These are phyloP conservation scores for Zootoca vivipara DNA, from an alignment of 2,113 vertebrate species.

Conservation along the genomic window DNA sequence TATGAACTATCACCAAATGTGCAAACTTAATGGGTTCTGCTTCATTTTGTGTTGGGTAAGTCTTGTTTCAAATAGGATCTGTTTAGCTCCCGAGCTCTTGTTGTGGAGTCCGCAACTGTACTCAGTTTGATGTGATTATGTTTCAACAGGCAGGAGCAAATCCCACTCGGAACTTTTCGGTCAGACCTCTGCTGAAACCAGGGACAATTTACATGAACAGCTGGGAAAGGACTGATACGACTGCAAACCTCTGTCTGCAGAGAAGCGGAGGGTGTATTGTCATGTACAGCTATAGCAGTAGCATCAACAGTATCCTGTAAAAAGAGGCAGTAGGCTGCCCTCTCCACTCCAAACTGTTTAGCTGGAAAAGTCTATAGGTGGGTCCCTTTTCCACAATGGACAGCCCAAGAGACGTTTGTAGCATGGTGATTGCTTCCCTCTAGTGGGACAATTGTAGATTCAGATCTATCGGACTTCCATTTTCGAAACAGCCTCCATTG, in stretches of 20 bases:
- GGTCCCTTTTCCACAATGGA: background rate
- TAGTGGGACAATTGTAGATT: background rate
- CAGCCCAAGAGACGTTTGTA: background rate
- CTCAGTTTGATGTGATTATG: background rate
- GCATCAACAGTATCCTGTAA: background rate
- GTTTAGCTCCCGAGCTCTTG: background rate
- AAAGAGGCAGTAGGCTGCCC: background rate
- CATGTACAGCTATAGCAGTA: background rate
- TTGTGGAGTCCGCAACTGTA: background rate
- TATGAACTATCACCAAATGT: background rate
- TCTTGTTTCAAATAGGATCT: background rate
- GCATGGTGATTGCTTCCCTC: background rate
- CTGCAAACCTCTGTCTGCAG: background rate
- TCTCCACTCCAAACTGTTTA: background rate
- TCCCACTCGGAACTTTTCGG: too few species aligned
- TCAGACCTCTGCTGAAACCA: background rate
- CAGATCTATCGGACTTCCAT: background rate
- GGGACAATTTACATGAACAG: background rate
- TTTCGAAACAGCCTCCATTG: background rate
- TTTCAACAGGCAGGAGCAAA: background rate
- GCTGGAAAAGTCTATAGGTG: background rate
- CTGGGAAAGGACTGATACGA: too few species aligned
- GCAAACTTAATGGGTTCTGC: background rate
- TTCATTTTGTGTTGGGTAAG: too few species aligned
- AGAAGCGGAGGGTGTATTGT: background rate